Percentiles rank a stretch among this genome's conserved stretches.
These are phyloP conservation scores for Geotrupes spiniger DNA, from an alignment of 2,888 invertebrate species.

Conservation along the genomic window DNA sequence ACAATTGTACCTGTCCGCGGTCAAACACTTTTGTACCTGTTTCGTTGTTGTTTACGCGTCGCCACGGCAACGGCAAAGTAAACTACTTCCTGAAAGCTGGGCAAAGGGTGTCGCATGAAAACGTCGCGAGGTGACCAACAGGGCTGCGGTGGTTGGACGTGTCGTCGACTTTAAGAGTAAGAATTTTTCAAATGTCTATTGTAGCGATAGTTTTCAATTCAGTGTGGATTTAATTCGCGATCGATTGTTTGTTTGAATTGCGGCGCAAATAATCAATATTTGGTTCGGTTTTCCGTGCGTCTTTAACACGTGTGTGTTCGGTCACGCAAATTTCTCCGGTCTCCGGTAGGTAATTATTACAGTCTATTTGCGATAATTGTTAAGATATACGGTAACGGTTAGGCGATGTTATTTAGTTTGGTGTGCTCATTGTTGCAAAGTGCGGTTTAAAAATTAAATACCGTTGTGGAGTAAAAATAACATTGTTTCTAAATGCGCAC, in stretches of 20 bases:
- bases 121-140: background rate
- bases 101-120: slow-evolving; percentile 17
- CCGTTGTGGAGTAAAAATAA: no score
- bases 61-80: slow-evolving; percentile 33
- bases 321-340: background rate
- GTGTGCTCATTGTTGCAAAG: no score
- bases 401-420: no score
- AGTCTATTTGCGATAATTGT: no score
- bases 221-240: background rate
- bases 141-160: background rate
- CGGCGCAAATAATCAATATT: slow-evolving; percentile 16
- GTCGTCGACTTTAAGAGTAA: background rate
- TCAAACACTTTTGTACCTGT: slow-evolving; percentile 32
- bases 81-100: slow-evolving; percentile 23
- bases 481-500: no score
- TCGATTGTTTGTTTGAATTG: background rate
- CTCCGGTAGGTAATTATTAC: no score
- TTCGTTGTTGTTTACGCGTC: slow-evolving; percentile 35
- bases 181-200: no score
- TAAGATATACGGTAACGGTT: no score
- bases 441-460: no score
- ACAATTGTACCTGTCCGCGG: slow-evolving; percentile 23
- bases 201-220: background rate
- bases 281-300: background rate
- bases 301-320: slow-evolving; percentile 11